Conservation (phyloP, 2,888 invertebrate genomes). For the Synergus japonicus region DNA sequence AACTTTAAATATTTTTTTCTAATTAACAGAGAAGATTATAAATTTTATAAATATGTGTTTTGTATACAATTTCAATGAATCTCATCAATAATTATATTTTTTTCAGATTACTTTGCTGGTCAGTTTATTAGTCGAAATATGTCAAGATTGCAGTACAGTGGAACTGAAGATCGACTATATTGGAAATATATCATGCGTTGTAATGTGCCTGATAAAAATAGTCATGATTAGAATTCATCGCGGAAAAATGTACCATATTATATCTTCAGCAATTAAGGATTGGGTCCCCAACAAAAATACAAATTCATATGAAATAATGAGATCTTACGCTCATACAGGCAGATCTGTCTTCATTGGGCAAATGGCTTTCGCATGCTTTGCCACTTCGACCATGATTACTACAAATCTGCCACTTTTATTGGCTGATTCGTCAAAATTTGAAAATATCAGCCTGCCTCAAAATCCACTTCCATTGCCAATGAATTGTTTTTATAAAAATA, state of each 20-base stretch:
- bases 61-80: neutral
- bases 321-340: neutral
- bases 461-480: slow-evolving; percentile 7
- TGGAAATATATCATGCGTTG: neutral
- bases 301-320: slow-evolving; percentile 4
- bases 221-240: neutral
- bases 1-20: neutral
- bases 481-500: slow-evolving; percentile 23
- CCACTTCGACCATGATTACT: neutral
- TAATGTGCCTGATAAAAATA: neutral
- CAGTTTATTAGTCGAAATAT: neutral
- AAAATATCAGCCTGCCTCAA: neutral
- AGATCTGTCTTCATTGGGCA: neutral
- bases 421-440: neutral
- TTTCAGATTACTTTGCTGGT: neutral
- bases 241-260: neutral
- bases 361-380: slow-evolving; percentile 5
- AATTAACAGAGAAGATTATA: neutral
- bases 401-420: slow-evolving; percentile 18
- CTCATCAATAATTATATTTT: neutral
- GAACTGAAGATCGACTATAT: slow-evolving; percentile 4
- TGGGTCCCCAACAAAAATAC: neutral
- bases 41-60: neutral
- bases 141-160: neutral
- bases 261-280: slow-evolving; percentile 24